phyloP scores from a whole-genome alignment of 2,113 vertebrate genomes.

The Passer domesticus region DNA sequence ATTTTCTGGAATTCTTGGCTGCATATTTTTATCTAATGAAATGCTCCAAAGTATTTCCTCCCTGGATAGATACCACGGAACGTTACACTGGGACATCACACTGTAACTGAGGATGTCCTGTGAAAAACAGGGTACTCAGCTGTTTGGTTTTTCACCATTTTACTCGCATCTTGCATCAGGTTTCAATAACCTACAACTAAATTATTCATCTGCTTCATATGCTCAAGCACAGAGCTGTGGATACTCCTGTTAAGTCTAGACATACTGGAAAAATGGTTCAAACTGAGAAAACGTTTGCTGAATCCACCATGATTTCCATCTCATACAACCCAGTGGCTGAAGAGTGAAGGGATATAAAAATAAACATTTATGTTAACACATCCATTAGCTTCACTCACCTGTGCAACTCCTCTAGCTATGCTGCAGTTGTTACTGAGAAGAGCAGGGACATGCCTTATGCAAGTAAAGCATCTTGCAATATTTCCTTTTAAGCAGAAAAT shows the following conservation, averaged over 20 bases:
- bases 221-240: background rate
- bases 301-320: background rate
- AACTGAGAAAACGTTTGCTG: background rate
- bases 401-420: background rate
- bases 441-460: background rate
- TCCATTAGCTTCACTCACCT: background rate
- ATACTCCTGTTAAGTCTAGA: background rate
- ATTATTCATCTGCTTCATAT: background rate
- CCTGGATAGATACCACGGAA: background rate
- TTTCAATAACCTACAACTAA: constrained; percentile 24
- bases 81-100: background rate
- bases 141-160: background rate
- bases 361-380: background rate
- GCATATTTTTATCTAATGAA: constrained; percentile 51
- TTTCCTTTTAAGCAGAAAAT: background rate
- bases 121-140: background rate
- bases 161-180: background rate
- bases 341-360: background rate
- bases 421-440: background rate
- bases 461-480: background rate
- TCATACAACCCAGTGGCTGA: background rate
- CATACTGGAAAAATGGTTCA: background rate
- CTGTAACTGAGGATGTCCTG: background rate
- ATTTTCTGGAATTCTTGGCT: constrained; percentile 5
- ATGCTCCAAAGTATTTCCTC: constrained; percentile 37